A percentile compares a stretch with the other conserved stretches of the same genome.
phyloP scores from a whole-genome alignment of 2,113 vertebrate species.

The Trichomycterus rosablanca region DNA sequence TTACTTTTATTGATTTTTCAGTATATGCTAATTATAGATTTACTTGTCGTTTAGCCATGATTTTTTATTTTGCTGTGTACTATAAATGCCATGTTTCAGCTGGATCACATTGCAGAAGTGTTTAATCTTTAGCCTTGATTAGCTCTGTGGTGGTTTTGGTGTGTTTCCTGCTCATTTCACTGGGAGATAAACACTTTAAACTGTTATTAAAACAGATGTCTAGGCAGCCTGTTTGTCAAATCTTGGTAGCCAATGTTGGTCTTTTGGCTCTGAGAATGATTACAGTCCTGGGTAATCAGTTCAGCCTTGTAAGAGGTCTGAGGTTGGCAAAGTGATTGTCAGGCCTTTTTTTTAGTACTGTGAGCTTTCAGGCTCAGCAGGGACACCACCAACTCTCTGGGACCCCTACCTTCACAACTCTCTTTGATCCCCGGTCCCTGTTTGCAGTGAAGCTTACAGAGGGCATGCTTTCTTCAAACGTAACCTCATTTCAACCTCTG shows the following conservation, averaged over 20 bases:
- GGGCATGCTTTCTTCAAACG: slow-evolving; percentile 33
- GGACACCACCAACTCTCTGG: slow-evolving; percentile 11
- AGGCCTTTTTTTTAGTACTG: slow-evolving; percentile 6
- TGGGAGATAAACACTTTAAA: slow-evolving; percentile 3
- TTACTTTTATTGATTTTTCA: slow-evolving; percentile 2
- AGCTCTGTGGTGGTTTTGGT: not conserved
- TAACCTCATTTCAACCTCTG: slow-evolving; percentile 13
- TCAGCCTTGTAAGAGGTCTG: not conserved
- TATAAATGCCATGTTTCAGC: not conserved
- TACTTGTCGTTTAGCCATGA: not conserved
- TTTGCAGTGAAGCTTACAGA: slow-evolving; percentile 59
- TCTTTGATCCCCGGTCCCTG: slow-evolving; percentile 57
- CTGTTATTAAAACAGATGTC: not conserved
- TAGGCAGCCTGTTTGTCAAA: not conserved
- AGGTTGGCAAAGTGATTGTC: slow-evolving; percentile 18
- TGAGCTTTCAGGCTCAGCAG: slow-evolving; percentile 27
- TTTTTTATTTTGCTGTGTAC: not conserved
- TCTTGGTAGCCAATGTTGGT: not conserved
- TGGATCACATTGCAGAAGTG: not conserved
- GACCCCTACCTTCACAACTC: slow-evolving; percentile 30
- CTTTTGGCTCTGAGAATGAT: not conserved
- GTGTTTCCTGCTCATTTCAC: not conserved
- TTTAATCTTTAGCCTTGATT: not conserved
- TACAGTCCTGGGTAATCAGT: slow-evolving; percentile 4
- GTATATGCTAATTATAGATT: slow-evolving; percentile 3